Evolutionary conservation across 2,888 invertebrate species (phyloP), one percentile per base, ranked within the genome.

Genomic region (Tipula vernalis): DNA sequence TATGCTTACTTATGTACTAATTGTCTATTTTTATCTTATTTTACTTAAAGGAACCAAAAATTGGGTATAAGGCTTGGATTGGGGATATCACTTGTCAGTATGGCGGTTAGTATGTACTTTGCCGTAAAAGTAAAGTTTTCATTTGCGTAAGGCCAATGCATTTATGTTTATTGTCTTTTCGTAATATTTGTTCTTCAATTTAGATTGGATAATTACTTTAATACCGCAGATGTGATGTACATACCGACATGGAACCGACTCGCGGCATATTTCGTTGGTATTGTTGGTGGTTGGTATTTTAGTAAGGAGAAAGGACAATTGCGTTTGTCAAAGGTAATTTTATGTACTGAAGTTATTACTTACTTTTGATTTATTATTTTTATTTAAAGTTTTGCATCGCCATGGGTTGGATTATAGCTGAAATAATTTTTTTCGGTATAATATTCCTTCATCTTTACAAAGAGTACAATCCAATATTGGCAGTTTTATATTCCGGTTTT

Each of bases 201-300:
- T 88, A 36, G 88, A 88, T 39, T 86, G 86, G 71, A 71, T 12
- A 71, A 71, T 18, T 87, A 87, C 28, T 87, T 88, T 51, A 84
- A 87, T 15, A 87, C 87, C 12, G 86, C 87, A 2, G 87, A 88
- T 84, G 87, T 87, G 28, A 71, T 93, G 15, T 91, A 91, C 88
- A 90, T 91, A 87, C 89, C 91, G 41, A 91, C 91, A 8, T 91
- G 91, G 91, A 89, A 90, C 36, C 88, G 92, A 87, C 89, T 91
- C 42, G 90, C 91, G 3, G 90, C 91, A 5, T 91, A 92, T 89
- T 88, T 91, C 86, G 88, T 91, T 42, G 91, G 91, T 84, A 88
- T 90, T 13, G 88, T 90, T 83, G 91, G 92, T 2, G 92, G 91
- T 12, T 92, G 91, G 86, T 88, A 87, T 86, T 90, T 90, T n/a